These are phyloP conservation scores for Nephrotoma flavescens DNA, from an alignment of 2,888 invertebrate genomes.

Conservation along the genomic window DNA sequence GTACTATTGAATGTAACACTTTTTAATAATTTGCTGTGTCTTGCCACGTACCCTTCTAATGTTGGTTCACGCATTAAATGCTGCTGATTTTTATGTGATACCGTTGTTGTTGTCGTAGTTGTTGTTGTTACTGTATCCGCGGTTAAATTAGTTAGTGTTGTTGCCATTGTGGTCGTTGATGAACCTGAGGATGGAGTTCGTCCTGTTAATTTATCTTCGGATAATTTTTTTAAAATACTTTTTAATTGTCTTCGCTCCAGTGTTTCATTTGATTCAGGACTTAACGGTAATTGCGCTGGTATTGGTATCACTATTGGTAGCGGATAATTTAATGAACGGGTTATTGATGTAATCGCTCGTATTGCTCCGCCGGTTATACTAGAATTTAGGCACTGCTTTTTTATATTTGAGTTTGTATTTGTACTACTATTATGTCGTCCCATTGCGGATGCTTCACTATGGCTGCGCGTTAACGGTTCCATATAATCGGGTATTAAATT, in stretches of 20 bases:
- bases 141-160: not conserved
- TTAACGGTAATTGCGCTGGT: conserved; percentile 26
- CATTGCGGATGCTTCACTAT: conserved; percentile 68
- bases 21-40: conserved; percentile 76
- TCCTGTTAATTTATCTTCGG: conserved; percentile 37
- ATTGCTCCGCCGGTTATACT: not conserved
- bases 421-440: not conserved
- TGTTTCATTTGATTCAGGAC: conserved; percentile 67
- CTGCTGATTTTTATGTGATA: conserved; percentile 21
- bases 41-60: conserved; percentile 74
- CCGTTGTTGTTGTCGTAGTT: conserved; percentile 1
- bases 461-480: conserved; percentile 53
- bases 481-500: conserved; percentile 35
- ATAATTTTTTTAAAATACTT: conserved; percentile 71
- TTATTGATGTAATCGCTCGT: conserved; percentile 23
- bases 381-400: conserved; percentile 23
- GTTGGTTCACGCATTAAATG: conserved; percentile 68
- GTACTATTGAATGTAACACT: conserved; percentile 83
- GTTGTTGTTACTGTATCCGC: not conserved
- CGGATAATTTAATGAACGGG: conserved; percentile 18
- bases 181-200: not conserved
- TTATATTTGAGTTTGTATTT: conserved; percentile 7
- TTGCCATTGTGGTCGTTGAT: not conserved
- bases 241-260: conserved; percentile 66
- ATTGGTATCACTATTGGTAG: not conserved